Evolutionary conservation across 2,888 invertebrate species (phyloP), one percentile per base, ranked within the genome.

Genomic region (Clistopyga incitator): DNA sequence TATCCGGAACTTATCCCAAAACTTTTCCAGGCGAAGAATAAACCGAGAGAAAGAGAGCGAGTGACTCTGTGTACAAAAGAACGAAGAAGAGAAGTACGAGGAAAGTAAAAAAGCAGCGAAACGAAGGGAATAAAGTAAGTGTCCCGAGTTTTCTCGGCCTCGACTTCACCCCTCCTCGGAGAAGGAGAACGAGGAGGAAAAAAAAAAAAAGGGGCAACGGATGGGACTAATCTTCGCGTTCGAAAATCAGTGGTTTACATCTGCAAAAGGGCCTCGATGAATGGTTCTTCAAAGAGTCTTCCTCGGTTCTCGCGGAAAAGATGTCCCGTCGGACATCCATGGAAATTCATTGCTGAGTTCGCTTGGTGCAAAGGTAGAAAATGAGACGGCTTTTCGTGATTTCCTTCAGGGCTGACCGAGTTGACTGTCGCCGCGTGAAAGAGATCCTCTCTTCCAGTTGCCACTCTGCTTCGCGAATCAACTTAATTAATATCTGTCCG

Each of bases 1-100:
- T 89, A 89, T 88, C 86, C 86, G 85, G 87, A 90, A 92, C 89
- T 92, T 90, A 90, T 89, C 88, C 86, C 86, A 72, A 91, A 87
- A 80, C 72, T 83, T 83, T 76, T 65, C 71, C 47, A 61, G 59
- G 50, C 56, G 75, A 78, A 79, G 82, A 76, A 79, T 79, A 76
- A 75, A 75, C 71, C 75, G 54, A 71, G 82, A 67, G 76, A 56
- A 50, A 79, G 54, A 71, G 82, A 67, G 76, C 50, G 59, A 79
- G 71, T 70, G 50, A 79, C 61, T 71, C 71, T 78, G 78, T 72
- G 42, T 75, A 75, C 65, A 64, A 52, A n/a, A 25, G 50, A 47
- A 56, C 20, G 77, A 52, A 50, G 76, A 25, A 29, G n/a, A 38
- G 45, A 18, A 34, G 20, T 29, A 72, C 52, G 54, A 38, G n/a